Evolutionary conservation across 2,113 vertebrate genomes (phyloP).

Genomic region (Natator depressus): DNA sequence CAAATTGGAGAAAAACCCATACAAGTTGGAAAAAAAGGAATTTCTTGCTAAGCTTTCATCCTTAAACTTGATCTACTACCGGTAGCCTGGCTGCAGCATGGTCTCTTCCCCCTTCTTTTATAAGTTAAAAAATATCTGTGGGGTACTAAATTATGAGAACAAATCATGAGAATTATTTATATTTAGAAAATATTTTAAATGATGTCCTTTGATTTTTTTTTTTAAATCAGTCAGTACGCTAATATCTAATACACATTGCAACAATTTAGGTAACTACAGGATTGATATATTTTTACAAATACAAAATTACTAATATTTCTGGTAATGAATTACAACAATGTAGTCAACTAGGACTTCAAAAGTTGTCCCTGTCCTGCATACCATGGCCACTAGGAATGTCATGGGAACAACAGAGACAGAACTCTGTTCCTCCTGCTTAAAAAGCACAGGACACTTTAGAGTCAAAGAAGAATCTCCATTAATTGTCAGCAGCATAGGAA

Average conservation of each 20-base stretch:
- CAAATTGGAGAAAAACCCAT: not conserved
- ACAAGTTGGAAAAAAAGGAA: not conserved
- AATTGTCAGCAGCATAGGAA: not conserved
- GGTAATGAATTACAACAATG: not conserved
- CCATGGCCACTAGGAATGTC: not conserved
- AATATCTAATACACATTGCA: not conserved
- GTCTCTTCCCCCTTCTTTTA: not conserved
- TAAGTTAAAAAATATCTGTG: not conserved
- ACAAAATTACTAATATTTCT: not conserved
- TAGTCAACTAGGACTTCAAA: not conserved
- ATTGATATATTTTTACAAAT: not conserved
- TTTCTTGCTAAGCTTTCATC: not conserved
- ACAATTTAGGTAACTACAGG: not conserved
- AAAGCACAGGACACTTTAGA: not conserved
- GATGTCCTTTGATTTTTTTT: rapidly evolving
- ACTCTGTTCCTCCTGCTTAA: not conserved
- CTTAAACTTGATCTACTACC: not conserved
- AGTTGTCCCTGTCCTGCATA: not conserved
- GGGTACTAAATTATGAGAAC: not conserved
- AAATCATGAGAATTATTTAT: not conserved
- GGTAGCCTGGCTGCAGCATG: not conserved
- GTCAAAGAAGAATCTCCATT: not conserved
- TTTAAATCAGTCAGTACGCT: not conserved
- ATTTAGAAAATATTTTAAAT: not conserved
- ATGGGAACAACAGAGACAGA: not conserved